Evolutionary conservation across 2,888 invertebrate genomes (phyloP), one percentile per base, ranked within the genome.

Genomic region (Cryptocephalus moraei): DNA sequence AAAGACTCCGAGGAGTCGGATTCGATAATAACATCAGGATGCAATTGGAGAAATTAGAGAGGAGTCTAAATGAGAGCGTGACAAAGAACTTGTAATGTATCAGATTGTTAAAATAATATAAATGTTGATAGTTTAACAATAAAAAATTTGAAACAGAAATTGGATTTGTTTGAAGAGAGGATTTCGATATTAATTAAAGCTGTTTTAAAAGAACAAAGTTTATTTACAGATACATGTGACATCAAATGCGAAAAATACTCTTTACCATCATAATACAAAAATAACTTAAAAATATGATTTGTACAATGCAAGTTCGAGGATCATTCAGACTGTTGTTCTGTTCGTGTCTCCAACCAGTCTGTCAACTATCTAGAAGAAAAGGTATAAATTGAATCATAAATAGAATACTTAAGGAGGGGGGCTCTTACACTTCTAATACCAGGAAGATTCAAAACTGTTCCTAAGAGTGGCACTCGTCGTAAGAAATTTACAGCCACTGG

Each of bases 401-500:
- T 67, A 40, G 67, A 32, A 36, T 14, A 8, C 11, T 12, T 33
- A 12, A 32, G 12, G n/a, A 11, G n/a, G 32, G 38, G 9, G 11
- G 42, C 43, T 79, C 82, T 74, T 75, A 88, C 85, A 73, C 84
- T 82, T 74, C 89, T 82, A 57, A 97, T 85, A 48, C 91, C 84
- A 33, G 97, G 94, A 62, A 96, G 75, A 71, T 84, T 91, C 41
- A 97, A 77, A 55, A 99, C 62, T 8, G 86, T 84, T 11, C 96
- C 95, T 49, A 99, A 67, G 8, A 96, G 76, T 45, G 99, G 97
- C 51, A 99, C 84, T 71, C 94, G 81, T 63, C 95, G 78, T 56
- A 99, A 73, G 73, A 99, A 96, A 69, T 95, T 95, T 38, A 99
- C 80, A 36, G 91, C 95, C 8, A 94, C 92, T 13, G 97, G 97